Conservation (phyloP, 2,797 vertebrate genomes). For the Heliangelus exortis region DNA sequence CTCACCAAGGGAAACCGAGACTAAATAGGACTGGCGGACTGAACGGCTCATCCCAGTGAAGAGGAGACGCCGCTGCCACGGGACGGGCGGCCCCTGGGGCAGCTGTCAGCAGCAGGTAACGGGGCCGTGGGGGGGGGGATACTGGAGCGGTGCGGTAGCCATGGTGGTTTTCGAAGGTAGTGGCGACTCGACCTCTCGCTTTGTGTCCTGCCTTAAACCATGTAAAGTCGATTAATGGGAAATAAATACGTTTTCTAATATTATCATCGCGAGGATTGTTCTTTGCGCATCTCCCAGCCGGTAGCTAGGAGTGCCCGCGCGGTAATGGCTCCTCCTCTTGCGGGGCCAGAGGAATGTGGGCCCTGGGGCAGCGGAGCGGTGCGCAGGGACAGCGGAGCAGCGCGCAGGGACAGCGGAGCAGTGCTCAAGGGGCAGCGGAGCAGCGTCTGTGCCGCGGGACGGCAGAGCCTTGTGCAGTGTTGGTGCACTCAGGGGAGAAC, state of each 20-base stretch:
- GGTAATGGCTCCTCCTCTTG: neutral
- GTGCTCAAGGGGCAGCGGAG: neutral
- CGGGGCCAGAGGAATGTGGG: neutral
- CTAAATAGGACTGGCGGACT: neutral
- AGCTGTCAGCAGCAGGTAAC: conserved; percentile 45
- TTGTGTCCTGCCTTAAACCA: neutral
- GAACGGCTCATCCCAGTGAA: neutral
- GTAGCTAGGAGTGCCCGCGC: neutral
- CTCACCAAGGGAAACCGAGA: neutral
- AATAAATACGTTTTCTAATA: conserved; percentile 61
- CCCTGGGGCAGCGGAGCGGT: neutral
- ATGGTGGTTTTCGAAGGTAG: neutral
- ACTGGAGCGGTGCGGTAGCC: neutral
- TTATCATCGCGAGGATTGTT: conserved; percentile 26
- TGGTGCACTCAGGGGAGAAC: fast-evolving
- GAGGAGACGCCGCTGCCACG: neutral
- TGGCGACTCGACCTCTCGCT: neutral
- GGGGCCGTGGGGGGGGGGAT: neutral
- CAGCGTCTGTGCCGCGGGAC: neutral
- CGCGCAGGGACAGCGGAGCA: neutral
- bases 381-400: neutral
- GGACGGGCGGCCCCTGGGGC: neutral
- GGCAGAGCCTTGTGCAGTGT: neutral
- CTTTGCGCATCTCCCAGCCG: neutral
- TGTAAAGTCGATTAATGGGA: conserved; percentile 54